phyloP scores from a whole-genome alignment of 2,797 vertebrate species.

The Paramormyrops hopkinsi region DNA sequence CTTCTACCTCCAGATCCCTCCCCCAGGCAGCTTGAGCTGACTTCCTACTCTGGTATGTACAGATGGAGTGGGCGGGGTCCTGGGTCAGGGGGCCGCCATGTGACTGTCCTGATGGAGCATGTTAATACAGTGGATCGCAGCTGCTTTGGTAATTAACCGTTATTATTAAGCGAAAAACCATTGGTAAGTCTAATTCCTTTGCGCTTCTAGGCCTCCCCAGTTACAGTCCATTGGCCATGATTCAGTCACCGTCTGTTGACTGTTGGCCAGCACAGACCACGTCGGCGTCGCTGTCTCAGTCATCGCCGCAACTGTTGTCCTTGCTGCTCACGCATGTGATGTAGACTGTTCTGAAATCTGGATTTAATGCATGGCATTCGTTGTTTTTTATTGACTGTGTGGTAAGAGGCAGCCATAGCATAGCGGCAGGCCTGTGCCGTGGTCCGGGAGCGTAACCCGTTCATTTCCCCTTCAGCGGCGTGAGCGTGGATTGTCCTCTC shows the following conservation, averaged over 20 bases:
- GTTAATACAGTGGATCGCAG: not conserved
- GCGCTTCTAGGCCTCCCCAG: not conserved
- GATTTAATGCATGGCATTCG: not conserved
- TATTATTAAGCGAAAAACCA: not conserved
- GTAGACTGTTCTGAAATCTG: not conserved
- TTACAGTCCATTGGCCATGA: not conserved
- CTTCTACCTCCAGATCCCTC: not conserved
- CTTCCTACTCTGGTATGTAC: not conserved
- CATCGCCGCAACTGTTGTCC: not conserved
- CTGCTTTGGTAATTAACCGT: not conserved
- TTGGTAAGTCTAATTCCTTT: not conserved
- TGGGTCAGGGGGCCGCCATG: not conserved
- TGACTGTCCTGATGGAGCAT: not conserved
- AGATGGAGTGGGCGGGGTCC: not conserved
- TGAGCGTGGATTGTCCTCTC: not conserved
- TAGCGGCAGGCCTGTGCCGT: not conserved
- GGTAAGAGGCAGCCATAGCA: not conserved
- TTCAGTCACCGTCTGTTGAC: not conserved
- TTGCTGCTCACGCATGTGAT: not conserved
- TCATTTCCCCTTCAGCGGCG: not conserved
- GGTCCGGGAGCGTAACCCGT: not conserved
- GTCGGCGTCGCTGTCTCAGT: not conserved
- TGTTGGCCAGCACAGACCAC: not conserved
- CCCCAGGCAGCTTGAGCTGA: not conserved
- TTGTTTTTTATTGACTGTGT: not conserved